Percentiles rank a stretch among this genome's conserved stretches.
Conservation (phyloP, 1,140 invertebrate genomes). For the Drosophila murphyi region DNA sequence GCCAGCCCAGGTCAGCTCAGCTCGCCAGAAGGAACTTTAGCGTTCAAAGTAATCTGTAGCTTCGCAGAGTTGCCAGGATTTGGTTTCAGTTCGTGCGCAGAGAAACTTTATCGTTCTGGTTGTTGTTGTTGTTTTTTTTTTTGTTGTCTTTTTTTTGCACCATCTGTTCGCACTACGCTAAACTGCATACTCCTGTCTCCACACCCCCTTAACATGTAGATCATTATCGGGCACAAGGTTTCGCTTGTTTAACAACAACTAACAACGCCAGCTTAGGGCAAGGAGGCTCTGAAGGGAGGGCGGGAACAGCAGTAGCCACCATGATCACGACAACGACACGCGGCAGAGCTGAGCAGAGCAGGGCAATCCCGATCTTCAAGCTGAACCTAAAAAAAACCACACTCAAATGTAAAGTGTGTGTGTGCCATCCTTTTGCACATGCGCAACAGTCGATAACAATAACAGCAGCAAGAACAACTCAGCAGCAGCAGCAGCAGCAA, state of each 20-base stretch:
- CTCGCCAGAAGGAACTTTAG: not conserved
- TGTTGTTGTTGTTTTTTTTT: conserved; percentile 40
- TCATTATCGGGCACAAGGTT: conserved; percentile 79
- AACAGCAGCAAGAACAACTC: not conserved
- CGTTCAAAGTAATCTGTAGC: not conserved
- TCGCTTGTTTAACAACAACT: conserved; percentile 81
- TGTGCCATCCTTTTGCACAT: conserved; percentile 53
- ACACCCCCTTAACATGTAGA: conserved; percentile 57
- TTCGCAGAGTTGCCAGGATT: conserved; percentile 26
- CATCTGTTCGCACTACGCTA: conserved; percentile 82
- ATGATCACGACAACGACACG: conserved; percentile 46
- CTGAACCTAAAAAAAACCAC: conserved; percentile 16
- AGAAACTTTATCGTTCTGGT: conserved; percentile 38
- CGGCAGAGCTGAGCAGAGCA: conserved; percentile 20
- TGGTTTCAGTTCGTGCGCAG: conserved; percentile 27
- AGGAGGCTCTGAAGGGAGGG: not conserved
- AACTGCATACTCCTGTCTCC: conserved; percentile 58
- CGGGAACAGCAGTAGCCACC: conserved; percentile 34
- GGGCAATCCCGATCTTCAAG: conserved; percentile 42
- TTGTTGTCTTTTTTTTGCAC: conserved; percentile 30
- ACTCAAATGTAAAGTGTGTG: not conserved
- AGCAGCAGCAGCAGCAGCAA: no score
- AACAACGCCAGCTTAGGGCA: conserved; percentile 60
- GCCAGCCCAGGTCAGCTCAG: not conserved
- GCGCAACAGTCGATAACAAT: conserved; percentile 22